Evolutionary conservation across 1,140 invertebrate species (phyloP).

Genomic region (Drosophila azteca): DNA sequence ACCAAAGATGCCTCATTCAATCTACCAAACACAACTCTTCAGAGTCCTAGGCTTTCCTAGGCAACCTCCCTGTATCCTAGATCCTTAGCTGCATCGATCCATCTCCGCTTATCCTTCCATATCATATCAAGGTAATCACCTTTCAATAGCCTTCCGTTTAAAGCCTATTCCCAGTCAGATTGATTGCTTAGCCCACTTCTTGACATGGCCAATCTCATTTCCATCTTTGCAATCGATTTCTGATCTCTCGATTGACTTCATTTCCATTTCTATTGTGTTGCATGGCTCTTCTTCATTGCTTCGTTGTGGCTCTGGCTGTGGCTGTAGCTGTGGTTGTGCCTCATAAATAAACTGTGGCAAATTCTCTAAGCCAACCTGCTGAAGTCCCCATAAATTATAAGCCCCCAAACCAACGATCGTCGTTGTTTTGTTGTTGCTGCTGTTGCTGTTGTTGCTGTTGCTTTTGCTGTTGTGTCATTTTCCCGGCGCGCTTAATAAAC

Average conservation of each 20-base stretch:
- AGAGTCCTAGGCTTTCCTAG: no score
- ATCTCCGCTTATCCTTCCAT: no score
- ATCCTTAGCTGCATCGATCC: no score
- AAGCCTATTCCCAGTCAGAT: no score
- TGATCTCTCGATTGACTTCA: conserved; percentile 47
- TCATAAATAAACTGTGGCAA: conserved; percentile 76
- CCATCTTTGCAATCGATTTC: conserved; percentile 16
- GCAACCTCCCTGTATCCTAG: no score
- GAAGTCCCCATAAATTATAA: conserved; percentile 74
- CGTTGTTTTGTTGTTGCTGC: conserved; percentile 37
- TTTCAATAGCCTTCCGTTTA: no score
- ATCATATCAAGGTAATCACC: no score
- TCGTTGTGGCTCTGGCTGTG: neutral
- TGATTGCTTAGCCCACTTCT: conserved; percentile 3
- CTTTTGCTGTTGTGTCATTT: conserved; percentile 64
- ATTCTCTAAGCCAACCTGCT: conserved; percentile 75
- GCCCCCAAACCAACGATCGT: conserved; percentile 22
- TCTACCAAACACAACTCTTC: no score
- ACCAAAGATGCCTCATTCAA: no score
- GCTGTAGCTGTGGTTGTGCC: neutral
- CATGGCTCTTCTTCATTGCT: conserved; percentile 29
- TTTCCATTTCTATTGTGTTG: conserved; percentile 51
- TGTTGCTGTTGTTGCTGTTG: conserved; percentile 31
- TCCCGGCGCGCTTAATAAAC: conserved; percentile 73
- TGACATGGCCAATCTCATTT: conserved; percentile 15